These are phyloP conservation scores for Epinephelus lanceolatus DNA, from an alignment of 2,113 vertebrate species.

Conservation along the genomic window DNA sequence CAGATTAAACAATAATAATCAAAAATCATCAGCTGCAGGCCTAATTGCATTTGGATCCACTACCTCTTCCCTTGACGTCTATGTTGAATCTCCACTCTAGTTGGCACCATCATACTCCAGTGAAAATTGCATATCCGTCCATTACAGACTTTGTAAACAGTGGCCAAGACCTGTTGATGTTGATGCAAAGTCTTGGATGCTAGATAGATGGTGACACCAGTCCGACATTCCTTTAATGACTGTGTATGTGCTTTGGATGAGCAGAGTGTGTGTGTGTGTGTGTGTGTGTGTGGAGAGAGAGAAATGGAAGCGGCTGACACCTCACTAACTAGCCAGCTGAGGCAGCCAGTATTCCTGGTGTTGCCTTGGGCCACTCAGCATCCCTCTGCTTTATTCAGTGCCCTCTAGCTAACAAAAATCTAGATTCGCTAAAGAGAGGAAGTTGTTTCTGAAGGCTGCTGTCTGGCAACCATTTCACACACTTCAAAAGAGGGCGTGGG, in stretches of 20 bases:
- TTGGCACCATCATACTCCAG: neutral
- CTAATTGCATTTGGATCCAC: neutral
- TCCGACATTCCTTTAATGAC: slow-evolving; percentile 30
- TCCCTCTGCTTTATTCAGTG: slow-evolving; percentile 41
- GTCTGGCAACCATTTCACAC: slow-evolving; percentile 61
- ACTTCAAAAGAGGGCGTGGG: slow-evolving; percentile 61
- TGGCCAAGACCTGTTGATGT: neutral
- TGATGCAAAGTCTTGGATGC: neutral
- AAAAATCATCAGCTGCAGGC: neutral
- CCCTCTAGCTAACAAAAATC: slow-evolving; percentile 36
- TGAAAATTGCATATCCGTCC: slow-evolving; percentile 12
- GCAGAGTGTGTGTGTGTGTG: neutral
- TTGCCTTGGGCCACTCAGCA: slow-evolving; percentile 50
- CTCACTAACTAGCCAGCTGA: slow-evolving; percentile 65
- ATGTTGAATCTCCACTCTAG: slow-evolving; percentile 14
- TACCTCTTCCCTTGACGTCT: slow-evolving; percentile 1
- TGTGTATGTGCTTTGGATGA: slow-evolving; percentile 26
- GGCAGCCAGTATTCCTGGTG: slow-evolving; percentile 58
- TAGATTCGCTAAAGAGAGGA: slow-evolving; percentile 31
- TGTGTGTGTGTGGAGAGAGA: neutral
- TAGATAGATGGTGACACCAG: slow-evolving; percentile 16
- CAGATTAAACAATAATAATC: neutral
- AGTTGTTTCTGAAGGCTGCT: slow-evolving; percentile 54
- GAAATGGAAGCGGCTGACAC: slow-evolving; percentile 42
- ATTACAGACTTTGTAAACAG: slow-evolving; percentile 11